A percentile compares a stretch with the other conserved stretches of the same genome.
Evolutionary conservation across 1,140 invertebrate species (phyloP).

Genomic region (Drosophila busckii): DNA sequence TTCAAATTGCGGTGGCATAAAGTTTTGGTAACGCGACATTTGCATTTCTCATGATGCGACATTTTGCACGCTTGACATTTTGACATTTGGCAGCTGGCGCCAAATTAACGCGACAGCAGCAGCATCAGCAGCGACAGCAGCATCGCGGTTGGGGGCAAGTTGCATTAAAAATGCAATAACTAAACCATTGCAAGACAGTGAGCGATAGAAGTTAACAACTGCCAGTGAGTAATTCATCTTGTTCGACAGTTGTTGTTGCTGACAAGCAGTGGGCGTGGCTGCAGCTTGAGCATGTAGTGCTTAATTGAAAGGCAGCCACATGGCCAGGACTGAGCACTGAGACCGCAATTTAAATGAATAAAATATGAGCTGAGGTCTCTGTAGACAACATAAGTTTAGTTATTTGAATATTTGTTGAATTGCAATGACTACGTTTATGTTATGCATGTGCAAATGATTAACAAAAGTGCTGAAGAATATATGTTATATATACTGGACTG

Average conservation of each 20-base stretch:
- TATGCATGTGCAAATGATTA: no score
- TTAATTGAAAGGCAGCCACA: conserved; percentile 20
- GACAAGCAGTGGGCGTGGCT: conserved; percentile 4
- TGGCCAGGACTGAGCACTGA: conserved; percentile 1
- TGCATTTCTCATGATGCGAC: conserved; percentile 70
- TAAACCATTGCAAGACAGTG: conserved; percentile 5
- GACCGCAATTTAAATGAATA: conserved; percentile 20
- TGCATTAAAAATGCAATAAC: conserved; percentile 52
- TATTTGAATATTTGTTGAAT: conserved; percentile 16
- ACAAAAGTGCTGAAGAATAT: neutral
- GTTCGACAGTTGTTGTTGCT: conserved; percentile 57
- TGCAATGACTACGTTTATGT: no score
- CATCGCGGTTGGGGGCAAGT: neutral
- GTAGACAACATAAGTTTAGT: neutral
- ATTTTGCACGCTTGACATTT: conserved; percentile 74
- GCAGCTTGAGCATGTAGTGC: neutral
- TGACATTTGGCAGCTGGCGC: conserved; percentile 70
- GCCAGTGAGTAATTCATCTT: conserved; percentile 64
- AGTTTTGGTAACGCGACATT: conserved; percentile 28
- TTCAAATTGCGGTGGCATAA: conserved; percentile 3
- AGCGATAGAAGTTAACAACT: conserved; percentile 15
- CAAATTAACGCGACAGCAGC: conserved; percentile 58
- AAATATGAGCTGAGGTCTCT: conserved; percentile 10
- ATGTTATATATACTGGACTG: conserved; percentile 7
- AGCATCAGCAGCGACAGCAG: neutral